Percentiles rank a stretch among this genome's conserved stretches.
These are phyloP conservation scores for Troglohyphantes excavatus DNA, from an alignment of 2,888 invertebrate genomes.

Conservation along the genomic window DNA sequence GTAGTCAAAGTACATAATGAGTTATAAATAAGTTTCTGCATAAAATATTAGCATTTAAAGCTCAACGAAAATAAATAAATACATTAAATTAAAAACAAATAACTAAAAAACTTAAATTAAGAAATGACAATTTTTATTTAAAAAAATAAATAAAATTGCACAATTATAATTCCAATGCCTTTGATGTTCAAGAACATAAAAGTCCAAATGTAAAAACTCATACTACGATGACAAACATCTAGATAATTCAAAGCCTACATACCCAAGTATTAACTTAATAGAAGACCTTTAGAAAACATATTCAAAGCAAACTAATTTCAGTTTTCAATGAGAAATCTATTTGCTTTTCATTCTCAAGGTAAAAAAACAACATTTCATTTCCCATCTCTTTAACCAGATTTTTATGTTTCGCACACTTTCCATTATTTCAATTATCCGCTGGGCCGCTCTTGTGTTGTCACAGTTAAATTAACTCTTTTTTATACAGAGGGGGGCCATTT, in stretches of 20 bases:
- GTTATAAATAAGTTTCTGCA: no score
- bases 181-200: no score
- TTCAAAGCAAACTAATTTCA: slow-evolving; percentile 14
- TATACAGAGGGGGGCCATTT: slow-evolving; percentile 17
- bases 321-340: slow-evolving; percentile 13
- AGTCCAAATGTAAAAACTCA: not conserved
- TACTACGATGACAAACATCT: not conserved
- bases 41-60: not conserved
- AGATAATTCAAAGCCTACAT: not conserved
- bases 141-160: no score
- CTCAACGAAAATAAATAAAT: not conserved
- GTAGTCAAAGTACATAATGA: no score
- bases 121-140: no score
- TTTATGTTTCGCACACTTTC: slow-evolving; percentile 51
- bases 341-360: not conserved
- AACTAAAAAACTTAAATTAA: not conserved
- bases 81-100: not conserved
- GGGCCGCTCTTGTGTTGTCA: slow-evolving; percentile 51
- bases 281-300: slow-evolving; percentile 5
- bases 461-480: slow-evolving; percentile 73
- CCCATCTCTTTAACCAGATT: not conserved
- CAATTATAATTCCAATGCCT: no score
- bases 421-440: slow-evolving; percentile 72
- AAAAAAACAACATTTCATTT: not conserved
- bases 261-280: not conserved